Evolutionary conservation across 2,797 vertebrate genomes (phyloP).

Genomic region (Eupleurogrammus muticus): DNA sequence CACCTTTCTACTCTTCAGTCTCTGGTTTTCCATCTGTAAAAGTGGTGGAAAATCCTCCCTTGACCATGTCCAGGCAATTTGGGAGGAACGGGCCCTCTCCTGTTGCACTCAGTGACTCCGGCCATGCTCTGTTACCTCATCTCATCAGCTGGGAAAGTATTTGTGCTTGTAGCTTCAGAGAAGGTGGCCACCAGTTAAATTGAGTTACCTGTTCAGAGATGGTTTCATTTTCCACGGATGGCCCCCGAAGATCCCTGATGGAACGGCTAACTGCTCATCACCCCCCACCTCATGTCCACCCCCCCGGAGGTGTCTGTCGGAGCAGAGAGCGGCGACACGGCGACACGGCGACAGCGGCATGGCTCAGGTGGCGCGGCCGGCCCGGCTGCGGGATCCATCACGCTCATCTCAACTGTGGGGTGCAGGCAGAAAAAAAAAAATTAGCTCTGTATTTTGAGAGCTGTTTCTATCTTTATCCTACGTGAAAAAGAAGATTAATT

Average conservation of each 20-base stretch:
- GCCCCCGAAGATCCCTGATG: conserved; percentile 79
- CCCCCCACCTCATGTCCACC: conserved; percentile 65
- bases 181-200: conserved; percentile 78
- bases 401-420: conserved; percentile 40
- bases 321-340: conserved; percentile 43
- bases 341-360: conserved; percentile 9
- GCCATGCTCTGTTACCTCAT: conserved; percentile 82
- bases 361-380: conserved; percentile 63
- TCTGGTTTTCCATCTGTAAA: conserved; percentile 68
- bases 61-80: conserved; percentile 80
- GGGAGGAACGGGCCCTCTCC: conserved; percentile 62
- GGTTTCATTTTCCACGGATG: conserved; percentile 82
- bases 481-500: conserved; percentile 5
- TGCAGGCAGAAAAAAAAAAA: conserved; percentile 39
- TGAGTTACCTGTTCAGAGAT: conserved; percentile 84
- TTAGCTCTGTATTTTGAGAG: conserved; percentile 6
- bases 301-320: conserved; percentile 71
- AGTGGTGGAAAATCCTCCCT: conserved; percentile 67
- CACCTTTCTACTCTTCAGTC: conserved; percentile 66
- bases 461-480: conserved; percentile 14
- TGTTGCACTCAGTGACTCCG: conserved; percentile 70
- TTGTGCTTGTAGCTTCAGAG: conserved; percentile 77
- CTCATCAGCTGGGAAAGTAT: conserved; percentile 83
- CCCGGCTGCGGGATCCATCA: conserved; percentile 62
- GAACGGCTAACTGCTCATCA: conserved; percentile 81